phyloP scores from a whole-genome alignment of 2,888 invertebrate species.

The Erebia aethiops region DNA sequence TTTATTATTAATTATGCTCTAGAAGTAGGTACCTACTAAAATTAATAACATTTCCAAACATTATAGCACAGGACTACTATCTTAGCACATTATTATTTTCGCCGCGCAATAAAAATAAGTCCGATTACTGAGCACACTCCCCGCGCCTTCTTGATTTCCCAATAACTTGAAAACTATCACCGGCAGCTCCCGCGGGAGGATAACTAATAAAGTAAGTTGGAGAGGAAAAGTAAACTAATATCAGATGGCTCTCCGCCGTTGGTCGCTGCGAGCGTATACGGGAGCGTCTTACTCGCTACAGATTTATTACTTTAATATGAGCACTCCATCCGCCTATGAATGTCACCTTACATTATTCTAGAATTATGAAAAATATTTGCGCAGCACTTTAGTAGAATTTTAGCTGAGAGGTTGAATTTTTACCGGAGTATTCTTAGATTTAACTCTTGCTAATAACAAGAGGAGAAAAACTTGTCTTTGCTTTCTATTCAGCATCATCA shows the following conservation, averaged over 20 bases:
- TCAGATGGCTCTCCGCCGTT: slow-evolving; percentile 68
- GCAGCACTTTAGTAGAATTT: slow-evolving; percentile 17
- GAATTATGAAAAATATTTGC: slow-evolving; percentile 41
- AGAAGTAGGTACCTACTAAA: no score
- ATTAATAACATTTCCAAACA: not conserved
- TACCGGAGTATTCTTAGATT: not conserved
- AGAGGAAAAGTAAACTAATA: slow-evolving; percentile 84
- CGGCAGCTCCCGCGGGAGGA: slow-evolving; percentile 68
- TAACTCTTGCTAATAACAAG: not conserved
- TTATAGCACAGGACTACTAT: not conserved
- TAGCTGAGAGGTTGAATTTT: slow-evolving; percentile 6
- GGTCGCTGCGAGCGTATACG: slow-evolving; percentile 47
- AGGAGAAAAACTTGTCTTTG: not conserved
- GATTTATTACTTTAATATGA: slow-evolving; percentile 80
- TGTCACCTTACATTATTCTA: slow-evolving; percentile 54
- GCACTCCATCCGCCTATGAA: slow-evolving; percentile 57
- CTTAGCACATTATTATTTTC: slow-evolving; percentile 13
- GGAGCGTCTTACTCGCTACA: slow-evolving; percentile 56
- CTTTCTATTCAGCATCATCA: no score
- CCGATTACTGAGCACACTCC: slow-evolving; percentile 43
- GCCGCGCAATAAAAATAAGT: slow-evolving; percentile 41
- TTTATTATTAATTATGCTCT: no score
- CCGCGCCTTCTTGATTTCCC: slow-evolving; percentile 62
- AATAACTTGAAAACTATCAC: slow-evolving; percentile 78
- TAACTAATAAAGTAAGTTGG: slow-evolving; percentile 82